Evolutionary conservation across 2,113 vertebrate genomes (phyloP), one percentile per base, ranked within the genome.

Genomic region (Periophthalmodon schlosseri): DNA sequence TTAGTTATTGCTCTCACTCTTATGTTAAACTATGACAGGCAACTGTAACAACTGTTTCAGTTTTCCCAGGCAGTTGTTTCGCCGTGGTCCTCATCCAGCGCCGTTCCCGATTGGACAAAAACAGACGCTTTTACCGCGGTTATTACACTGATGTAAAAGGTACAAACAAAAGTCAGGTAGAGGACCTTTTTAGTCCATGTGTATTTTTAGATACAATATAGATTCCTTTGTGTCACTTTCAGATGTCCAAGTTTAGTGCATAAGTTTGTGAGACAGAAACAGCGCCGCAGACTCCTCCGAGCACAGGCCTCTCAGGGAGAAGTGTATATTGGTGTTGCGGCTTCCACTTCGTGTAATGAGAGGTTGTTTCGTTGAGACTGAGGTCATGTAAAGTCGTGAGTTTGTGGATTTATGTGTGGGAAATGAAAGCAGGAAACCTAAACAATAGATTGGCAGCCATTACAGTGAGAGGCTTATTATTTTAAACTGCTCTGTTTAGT

Each of bases 271-370:
- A 3, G 0, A 77, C 78, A 39, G 63, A 74, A 77, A 85, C 70
- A 10, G 2, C 8, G 8, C 75, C 46, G 70, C 52, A 33, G 15
- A 81, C 72, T 77, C 74, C 20, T 65, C 72, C 61, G 80, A 73
- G 88, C 70, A 72, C 71, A 82, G 81, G 80, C 71, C 73, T 39
- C 73, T n/a, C 70, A 80, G 52, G 83, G 4, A 86, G 86, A 89
- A 78, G 52, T 82, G 66, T 85, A 85, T 92, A 85, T 92, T 85
- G 79, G 69, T 80, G 79, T 81, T 89, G 39, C 49, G 76, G 91
- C 86, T 86, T 90, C 86, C 83, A 91, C 87, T 92, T 94, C 94
- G 89, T 94, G 92, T 96, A 95, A 96, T 96, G 95, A 95, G 95
- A 94, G 92, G 95, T 95, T 94, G 93, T 92, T 93, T 95, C 95